Evolutionary conservation across 2,113 vertebrate genomes (phyloP).

Genomic region (Rhizomys pruinosus): DNA sequence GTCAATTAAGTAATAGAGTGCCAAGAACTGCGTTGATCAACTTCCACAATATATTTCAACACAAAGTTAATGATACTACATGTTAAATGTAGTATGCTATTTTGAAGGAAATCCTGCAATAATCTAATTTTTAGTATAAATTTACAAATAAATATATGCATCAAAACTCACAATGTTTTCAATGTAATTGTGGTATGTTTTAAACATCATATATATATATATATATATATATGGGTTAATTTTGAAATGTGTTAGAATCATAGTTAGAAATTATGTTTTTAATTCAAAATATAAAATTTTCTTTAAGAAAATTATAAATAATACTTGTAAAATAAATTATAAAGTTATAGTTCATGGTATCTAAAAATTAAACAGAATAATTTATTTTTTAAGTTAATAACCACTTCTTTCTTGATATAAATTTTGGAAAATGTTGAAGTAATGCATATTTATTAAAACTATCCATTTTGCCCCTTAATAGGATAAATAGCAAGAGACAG

Average conservation of each 20-base stretch:
- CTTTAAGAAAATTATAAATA: not conserved
- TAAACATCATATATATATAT: not conserved
- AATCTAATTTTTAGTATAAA: not conserved
- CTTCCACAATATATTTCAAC: not conserved
- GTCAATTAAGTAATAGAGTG: not conserved
- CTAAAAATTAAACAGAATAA: not conserved
- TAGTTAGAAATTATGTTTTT: not conserved
- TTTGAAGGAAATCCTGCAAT: not conserved
- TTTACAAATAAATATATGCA: not conserved
- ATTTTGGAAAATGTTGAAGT: not conserved
- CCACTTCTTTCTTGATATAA: not conserved
- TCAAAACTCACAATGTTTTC: not conserved
- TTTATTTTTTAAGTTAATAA: not conserved
- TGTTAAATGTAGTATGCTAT: too few relatives aligned
- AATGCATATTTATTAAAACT: not conserved
- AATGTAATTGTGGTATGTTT: not conserved
- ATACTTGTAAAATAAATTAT: not conserved
- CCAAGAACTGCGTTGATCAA: not conserved
- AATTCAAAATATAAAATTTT: not conserved
- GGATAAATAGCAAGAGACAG: not conserved
- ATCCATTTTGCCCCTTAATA: not conserved
- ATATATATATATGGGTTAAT: not conserved
- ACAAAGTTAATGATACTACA: not conserved
- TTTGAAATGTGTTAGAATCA: not conserved
- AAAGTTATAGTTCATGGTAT: not conserved